A percentile compares a stretch with the other conserved stretches of the same genome.
These are phyloP conservation scores for Pyrgilauda ruficollis DNA, from an alignment of 2,113 vertebrate species.

Conservation along the genomic window DNA sequence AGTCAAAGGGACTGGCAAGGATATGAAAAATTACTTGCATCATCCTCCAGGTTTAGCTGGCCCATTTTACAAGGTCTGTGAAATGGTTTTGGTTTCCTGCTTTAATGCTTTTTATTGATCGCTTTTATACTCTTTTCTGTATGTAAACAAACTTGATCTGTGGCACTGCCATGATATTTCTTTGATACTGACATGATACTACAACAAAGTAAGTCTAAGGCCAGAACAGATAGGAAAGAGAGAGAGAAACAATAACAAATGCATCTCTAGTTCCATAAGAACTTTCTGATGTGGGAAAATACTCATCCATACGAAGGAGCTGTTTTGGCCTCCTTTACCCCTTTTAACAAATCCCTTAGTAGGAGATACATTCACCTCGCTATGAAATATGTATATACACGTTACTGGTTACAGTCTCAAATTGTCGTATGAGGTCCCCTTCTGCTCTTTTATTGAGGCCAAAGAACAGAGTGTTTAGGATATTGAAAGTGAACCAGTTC, in stretches of 20 bases:
- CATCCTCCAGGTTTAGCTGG: background rate
- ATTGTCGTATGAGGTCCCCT: background rate
- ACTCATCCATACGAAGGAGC: background rate
- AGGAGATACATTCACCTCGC: background rate
- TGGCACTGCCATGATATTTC: background rate
- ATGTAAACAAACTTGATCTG: background rate
- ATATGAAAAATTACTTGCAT: background rate
- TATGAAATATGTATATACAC: background rate
- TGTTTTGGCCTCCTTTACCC: background rate
- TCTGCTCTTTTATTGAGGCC: background rate
- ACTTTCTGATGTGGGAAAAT: background rate
- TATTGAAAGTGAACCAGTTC: background rate
- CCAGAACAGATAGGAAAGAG: background rate
- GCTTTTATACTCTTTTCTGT: background rate
- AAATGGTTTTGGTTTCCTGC: background rate
- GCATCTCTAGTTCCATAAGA: background rate
- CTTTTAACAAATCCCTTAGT: background rate
- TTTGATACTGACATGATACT: background rate
- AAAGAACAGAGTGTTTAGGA: background rate
- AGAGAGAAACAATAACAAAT: background rate
- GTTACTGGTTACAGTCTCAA: background rate
- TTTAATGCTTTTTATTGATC: background rate
- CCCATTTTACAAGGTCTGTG: background rate
- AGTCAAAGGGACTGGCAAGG: background rate
- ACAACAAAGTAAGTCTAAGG: background rate